Evolutionary conservation across 2,888 invertebrate species (phyloP).

Genomic region (Lochmaea crataegi): DNA sequence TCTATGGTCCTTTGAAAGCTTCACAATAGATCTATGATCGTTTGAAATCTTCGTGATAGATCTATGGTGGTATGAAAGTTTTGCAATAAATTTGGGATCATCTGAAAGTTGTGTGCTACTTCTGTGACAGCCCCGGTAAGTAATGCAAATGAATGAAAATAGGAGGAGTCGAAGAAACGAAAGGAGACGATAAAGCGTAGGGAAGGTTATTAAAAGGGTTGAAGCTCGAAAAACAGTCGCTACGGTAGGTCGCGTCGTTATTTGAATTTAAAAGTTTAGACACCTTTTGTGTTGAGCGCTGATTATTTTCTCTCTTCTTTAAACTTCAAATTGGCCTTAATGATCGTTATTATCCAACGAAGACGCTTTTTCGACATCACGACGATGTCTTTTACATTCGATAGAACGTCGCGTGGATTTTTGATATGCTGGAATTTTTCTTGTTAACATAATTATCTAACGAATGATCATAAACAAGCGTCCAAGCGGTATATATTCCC

Average conservation of each 20-base stretch:
- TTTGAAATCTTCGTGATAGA: not conserved
- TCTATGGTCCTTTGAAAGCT: no score
- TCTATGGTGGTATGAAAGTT: no score
- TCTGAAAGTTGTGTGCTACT: not conserved
- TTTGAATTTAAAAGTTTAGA: constrained; percentile 41
- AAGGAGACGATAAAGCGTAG: constrained; percentile 6
- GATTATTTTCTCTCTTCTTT: constrained; percentile 40
- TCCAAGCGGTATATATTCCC: no score
- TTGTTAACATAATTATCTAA: no score
- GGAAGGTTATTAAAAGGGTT: constrained; percentile 15
- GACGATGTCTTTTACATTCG: no score
- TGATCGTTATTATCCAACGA: constrained; percentile 35
- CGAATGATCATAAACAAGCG: no score
- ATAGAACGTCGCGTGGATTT: no score
- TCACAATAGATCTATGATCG: no score
- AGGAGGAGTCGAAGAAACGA: not conserved
- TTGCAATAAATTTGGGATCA: not conserved
- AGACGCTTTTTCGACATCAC: not conserved
- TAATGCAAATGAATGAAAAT: not conserved
- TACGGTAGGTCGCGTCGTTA: constrained; percentile 20
- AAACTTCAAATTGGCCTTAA: constrained; percentile 42
- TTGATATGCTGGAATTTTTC: no score
- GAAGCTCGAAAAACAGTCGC: constrained; percentile 17
- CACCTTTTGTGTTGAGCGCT: constrained; percentile 36
- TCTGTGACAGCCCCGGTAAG: not conserved